Evolutionary conservation across 1,140 invertebrate genomes (phyloP), one percentile per base, ranked within the genome.

Genomic region (Spodoptera litura): DNA sequence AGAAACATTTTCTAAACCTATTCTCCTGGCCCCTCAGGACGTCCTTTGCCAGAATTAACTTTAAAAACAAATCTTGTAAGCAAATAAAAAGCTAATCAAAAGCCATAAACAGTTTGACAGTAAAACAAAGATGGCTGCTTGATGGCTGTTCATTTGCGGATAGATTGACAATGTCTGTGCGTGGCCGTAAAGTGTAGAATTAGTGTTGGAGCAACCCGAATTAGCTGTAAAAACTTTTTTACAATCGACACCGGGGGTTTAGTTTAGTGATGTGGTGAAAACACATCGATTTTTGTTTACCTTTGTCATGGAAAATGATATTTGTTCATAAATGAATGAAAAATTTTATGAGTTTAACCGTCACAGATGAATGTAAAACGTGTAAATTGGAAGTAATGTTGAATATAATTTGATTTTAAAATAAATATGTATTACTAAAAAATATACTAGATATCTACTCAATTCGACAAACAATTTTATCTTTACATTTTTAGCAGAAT

Each of bases 181-280:
- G 81, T 64, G 77, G 80, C 66, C 58, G 80, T 85, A 87, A 82
- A 83, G 70, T 80, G 58, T 35, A 49, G 64, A 82, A 83, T 81
- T 81, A 82, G 77, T 75, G 76, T 75, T 61, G 25, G 76, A 51
- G 78, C 56, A 61, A 59, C 81, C 62, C 82, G 87, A 89, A 92
- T 92, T 91, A 92, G 88, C 89, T 85, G 89, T 92, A 92, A 91
- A 91, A 92, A 92, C 91, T 92, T 92, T 92, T 92, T 90, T 92
- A 92, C 89, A 89, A 86, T 89, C 87, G 78, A 78, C 84, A 52
- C 83, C 53, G 77, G 82, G 78, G 64, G 71, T 78, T 61, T 59
- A 71, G 55, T 10, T 56, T 84, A 85, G 84, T 78, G 83, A 75
- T 82, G 83, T 58, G n/a, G 12, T 20, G 51, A 52, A n/a, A 55